Evolutionary conservation across 2,113 vertebrate genomes (phyloP).

Genomic region (Bubo blakistoni): DNA sequence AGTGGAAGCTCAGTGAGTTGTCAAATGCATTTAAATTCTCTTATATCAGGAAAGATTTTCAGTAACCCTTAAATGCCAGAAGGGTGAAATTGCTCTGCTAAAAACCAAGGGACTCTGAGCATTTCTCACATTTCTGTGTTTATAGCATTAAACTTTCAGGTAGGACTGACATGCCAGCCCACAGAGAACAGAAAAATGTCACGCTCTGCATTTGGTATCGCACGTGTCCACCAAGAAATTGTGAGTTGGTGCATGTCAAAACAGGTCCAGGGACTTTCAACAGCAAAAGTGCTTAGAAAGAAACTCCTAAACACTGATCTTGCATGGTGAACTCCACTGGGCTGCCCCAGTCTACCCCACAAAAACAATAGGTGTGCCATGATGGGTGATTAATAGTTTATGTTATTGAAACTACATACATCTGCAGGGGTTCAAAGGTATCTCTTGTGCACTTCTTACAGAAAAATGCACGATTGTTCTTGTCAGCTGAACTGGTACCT

Average conservation of each 20-base stretch:
- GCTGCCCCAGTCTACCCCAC: not conserved
- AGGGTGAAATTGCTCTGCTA: not conserved
- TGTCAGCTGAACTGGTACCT: not conserved
- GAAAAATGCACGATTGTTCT: not conserved
- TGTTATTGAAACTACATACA: not conserved
- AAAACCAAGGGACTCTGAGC: not conserved
- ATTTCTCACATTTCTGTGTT: not conserved
- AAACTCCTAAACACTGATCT: not conserved
- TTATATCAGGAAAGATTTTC: not conserved
- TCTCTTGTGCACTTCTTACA: not conserved
- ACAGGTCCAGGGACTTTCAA: not conserved
- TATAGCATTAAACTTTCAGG: not conserved
- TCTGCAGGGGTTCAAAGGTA: not conserved
- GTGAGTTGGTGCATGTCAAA: rapidly evolving
- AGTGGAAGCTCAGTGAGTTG: not conserved
- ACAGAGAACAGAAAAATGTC: not conserved
- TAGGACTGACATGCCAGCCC: not conserved
- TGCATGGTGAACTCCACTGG: rapidly evolving
- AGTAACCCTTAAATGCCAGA: not conserved
- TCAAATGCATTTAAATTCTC: not conserved
- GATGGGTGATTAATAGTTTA: not conserved
- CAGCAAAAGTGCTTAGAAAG: not conserved
- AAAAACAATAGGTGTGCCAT: not conserved
- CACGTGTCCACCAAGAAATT: not conserved
- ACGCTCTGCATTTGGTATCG: not conserved